A percentile compares a stretch with the other conserved stretches of the same genome.
These are phyloP conservation scores for Varroa destructor DNA, from an alignment of 1,140 invertebrate genomes.

Conservation along the genomic window DNA sequence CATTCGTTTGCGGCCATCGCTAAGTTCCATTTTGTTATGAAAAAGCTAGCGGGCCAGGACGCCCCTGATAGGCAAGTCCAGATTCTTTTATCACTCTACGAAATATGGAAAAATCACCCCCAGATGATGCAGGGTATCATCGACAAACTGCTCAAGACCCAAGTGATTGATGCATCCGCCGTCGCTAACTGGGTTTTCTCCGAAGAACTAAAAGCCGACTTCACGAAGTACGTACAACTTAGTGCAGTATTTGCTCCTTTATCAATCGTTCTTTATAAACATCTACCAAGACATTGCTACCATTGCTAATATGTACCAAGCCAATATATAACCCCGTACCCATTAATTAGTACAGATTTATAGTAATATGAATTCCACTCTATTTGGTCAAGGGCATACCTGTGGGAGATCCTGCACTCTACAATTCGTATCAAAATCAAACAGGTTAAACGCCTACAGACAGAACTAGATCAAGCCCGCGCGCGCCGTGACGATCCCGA, in stretches of 20 bases:
- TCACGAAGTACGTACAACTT: conserved; percentile 57
- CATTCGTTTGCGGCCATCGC: conserved; percentile 94
- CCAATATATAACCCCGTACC: not conserved
- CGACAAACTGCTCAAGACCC: conserved; percentile 92
- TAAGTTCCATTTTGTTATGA: conserved; percentile 88
- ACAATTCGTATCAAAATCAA: conserved; percentile 94
- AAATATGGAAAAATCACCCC: conserved; percentile 83
- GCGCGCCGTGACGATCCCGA: conserved; percentile 42
- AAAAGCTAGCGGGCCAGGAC: conserved; percentile 78
- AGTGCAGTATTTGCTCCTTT: not conserved
- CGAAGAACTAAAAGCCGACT: conserved; percentile 81
- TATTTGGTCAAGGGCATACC: conserved; percentile 51
- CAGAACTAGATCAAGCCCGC: conserved; percentile 69
- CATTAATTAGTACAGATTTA: too few relatives aligned
- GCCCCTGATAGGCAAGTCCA: conserved; percentile 72
- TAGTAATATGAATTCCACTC: too few relatives aligned
- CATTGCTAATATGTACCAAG: too few relatives aligned
- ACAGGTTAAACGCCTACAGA: conserved; percentile 70
- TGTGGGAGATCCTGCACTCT: conserved; percentile 94
- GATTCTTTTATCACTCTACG: conserved; percentile 79
- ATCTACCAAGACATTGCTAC: too few relatives aligned
- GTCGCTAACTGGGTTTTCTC: conserved; percentile 98
- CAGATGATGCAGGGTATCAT: conserved; percentile 93
- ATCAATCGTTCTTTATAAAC: too few relatives aligned
- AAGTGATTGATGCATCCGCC: conserved; percentile 87